Evolutionary conservation across 2,888 invertebrate genomes (phyloP).

Genomic region (Bugula neritina): DNA sequence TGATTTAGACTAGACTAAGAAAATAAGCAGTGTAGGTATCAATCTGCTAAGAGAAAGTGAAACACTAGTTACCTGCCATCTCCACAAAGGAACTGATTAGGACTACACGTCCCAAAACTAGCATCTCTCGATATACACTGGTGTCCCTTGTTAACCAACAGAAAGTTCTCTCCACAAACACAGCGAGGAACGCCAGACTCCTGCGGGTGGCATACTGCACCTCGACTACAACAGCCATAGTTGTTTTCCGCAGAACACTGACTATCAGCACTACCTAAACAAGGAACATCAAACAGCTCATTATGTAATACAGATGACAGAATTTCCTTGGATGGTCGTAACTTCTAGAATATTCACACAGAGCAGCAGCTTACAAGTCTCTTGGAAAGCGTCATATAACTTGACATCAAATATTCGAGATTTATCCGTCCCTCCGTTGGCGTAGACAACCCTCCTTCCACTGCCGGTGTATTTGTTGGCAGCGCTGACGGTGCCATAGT

Average conservation of each 20-base stretch:
- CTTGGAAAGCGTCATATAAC: neutral
- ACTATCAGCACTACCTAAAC: neutral
- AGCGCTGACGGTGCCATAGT: neutral
- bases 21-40: no score
- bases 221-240: slow-evolving; percentile 9
- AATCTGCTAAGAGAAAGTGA: no score
- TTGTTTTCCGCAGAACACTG: neutral
- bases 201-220: neutral
- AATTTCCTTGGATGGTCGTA: no score
- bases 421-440: neutral
- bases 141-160: slow-evolving; percentile 2
- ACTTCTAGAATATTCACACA: no score
- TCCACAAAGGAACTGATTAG: neutral
- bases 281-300: no score
- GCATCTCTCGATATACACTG: neutral
- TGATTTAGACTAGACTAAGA: no score
- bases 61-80: slow-evolving; percentile 18
- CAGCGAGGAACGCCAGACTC: neutral
- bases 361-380: slow-evolving; percentile 3
- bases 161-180: neutral
- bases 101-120: neutral
- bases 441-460: neutral
- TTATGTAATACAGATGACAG: no score
- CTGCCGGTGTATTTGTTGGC: slow-evolving; percentile 16
- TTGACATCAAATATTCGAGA: neutral